Conservation (phyloP, 92 coral and sea anemone genomes). For the Nematostella vectensis region DNA sequence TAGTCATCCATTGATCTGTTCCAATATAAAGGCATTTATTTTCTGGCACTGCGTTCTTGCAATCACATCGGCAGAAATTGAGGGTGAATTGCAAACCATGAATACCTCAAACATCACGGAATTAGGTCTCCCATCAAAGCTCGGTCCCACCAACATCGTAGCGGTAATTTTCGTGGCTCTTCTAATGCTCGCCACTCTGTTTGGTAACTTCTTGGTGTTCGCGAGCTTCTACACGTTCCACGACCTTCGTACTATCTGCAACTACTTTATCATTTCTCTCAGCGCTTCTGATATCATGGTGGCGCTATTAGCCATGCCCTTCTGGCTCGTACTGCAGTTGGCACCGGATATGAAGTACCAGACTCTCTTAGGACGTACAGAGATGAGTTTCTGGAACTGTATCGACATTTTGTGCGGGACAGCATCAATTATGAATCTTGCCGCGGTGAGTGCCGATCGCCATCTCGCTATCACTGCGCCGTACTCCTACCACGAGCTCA, state of each 20-base stretch:
- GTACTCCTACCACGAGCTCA: slow-evolving; percentile 61
- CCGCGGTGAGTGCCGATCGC: slow-evolving; percentile 86
- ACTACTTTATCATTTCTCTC: slow-evolving; percentile 82
- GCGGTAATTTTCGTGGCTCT: slow-evolving; percentile 69
- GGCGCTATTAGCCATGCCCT: slow-evolving; percentile 77
- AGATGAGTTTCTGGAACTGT: slow-evolving; percentile 43
- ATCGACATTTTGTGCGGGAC: slow-evolving; percentile 76
- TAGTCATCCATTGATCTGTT: too few species aligned
- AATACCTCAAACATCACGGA: slow-evolving; percentile 9
- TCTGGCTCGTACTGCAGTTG: slow-evolving; percentile 73
- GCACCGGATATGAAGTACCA: slow-evolving; percentile 31
- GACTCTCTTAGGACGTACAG: slow-evolving; percentile 12
- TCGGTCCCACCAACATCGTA: slow-evolving; percentile 40
- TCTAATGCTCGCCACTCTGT: slow-evolving; percentile 67
- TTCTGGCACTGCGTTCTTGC: too few species aligned
- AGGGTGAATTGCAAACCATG: too few species aligned
- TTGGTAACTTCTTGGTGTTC: slow-evolving; percentile 77
- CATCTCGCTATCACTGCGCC: slow-evolving; percentile 91
- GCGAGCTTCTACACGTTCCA: slow-evolving; percentile 84
- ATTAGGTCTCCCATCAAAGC: background rate
- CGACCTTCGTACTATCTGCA: slow-evolving; percentile 86
- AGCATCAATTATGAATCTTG: slow-evolving; percentile 73
- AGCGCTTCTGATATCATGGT: slow-evolving; percentile 80
- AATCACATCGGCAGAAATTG: too few species aligned
- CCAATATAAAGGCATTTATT: too few species aligned